phyloP scores from a whole-genome alignment of 2,797 vertebrate genomes.

The Tangara arthus region DNA sequence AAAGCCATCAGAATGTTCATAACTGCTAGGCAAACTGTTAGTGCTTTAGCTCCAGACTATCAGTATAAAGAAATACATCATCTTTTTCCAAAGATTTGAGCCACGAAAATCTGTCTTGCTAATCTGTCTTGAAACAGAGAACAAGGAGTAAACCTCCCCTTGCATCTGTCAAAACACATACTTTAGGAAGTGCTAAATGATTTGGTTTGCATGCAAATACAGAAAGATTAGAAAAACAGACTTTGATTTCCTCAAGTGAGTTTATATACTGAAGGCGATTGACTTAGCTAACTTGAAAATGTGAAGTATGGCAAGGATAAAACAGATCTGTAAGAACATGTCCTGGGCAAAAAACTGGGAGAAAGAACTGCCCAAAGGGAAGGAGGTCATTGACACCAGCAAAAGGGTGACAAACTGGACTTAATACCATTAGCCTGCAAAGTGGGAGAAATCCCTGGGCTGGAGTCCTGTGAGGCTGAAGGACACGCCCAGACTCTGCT shows the following conservation, averaged over 20 bases:
- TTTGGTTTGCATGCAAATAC: neutral
- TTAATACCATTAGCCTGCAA: neutral
- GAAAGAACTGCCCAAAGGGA: neutral
- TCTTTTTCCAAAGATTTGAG: neutral
- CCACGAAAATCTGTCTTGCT: neutral
- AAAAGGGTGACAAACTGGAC: neutral
- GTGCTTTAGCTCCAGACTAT: neutral
- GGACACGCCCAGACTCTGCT: neutral
- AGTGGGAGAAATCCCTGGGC: neutral
- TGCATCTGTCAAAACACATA: neutral
- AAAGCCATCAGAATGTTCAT: neutral
- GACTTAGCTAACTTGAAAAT: neutral
- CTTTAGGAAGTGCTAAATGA: neutral
- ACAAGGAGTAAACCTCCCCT: neutral
- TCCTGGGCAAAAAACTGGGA: neutral
- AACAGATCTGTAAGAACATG: neutral
- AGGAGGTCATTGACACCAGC: neutral
- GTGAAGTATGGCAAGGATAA: neutral
- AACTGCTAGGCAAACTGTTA: neutral
- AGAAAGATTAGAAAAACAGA: neutral
- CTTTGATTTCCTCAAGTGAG: neutral
- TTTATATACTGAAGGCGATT: neutral
- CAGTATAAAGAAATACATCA: neutral
- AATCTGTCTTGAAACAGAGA: neutral
- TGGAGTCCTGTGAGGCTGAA: rapidly evolving